These are phyloP conservation scores for Scalopus aquaticus DNA, from an alignment of 2,113 vertebrate genomes.

Conservation along the genomic window DNA sequence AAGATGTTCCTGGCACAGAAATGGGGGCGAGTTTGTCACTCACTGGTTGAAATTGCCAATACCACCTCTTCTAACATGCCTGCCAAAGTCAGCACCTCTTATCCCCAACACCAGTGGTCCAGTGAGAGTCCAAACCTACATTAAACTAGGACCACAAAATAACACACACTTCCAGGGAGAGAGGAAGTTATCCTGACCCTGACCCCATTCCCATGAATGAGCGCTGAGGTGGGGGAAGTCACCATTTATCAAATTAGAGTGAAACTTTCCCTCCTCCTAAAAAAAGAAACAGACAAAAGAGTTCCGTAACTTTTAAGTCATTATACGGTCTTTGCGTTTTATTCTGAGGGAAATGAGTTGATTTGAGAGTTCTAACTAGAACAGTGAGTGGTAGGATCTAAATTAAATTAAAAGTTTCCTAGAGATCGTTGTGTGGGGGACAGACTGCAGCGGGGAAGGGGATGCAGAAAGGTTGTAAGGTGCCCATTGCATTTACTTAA, in stretches of 20 bases:
- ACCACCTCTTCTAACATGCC: too few relatives aligned
- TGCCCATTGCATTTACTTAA: neutral
- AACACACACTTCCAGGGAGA: neutral
- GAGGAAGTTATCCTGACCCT: neutral
- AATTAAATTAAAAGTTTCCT: neutral
- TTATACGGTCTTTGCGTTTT: neutral
- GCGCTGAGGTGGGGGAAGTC: neutral
- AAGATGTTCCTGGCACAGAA: too few relatives aligned
- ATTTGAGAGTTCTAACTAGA: neutral
- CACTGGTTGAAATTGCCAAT: too few relatives aligned
- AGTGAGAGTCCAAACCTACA: neutral
- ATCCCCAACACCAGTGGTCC: neutral
- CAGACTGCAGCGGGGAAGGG: rapidly evolving
- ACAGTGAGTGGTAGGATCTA: neutral
- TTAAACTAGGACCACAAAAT: neutral
- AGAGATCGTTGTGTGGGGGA: neutral
- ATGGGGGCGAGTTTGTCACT: too few relatives aligned
- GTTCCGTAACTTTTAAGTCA: neutral
- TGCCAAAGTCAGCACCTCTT: neutral
- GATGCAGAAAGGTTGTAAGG: rapidly evolving
- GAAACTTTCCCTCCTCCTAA: neutral
- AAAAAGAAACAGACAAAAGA: neutral
- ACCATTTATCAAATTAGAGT: neutral
- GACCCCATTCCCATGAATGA: neutral
- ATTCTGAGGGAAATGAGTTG: neutral